Evolutionary conservation across 2,888 invertebrate genomes (phyloP).

Genomic region (Euplagia quadripunctaria): DNA sequence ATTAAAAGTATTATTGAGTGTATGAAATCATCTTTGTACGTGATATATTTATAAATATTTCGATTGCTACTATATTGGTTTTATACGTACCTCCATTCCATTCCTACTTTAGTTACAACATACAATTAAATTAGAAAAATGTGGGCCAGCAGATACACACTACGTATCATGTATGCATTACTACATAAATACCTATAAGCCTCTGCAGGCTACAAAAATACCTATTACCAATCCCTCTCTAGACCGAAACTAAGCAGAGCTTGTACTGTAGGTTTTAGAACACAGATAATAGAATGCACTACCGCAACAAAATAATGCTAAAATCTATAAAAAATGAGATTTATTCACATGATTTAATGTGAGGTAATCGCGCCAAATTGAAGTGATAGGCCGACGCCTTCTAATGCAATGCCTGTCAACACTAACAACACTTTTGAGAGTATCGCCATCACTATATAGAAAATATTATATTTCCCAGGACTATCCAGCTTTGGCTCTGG

Average conservation of each 20-base stretch:
- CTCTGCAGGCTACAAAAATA: slow-evolving; percentile 10
- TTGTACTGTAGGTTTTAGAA: too few relatives aligned
- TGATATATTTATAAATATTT: slow-evolving; percentile 29
- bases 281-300: too few relatives aligned
- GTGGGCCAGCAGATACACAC: slow-evolving; percentile 37
- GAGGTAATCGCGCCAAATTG: not conserved
- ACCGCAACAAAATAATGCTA: too few relatives aligned
- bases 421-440: too few relatives aligned
- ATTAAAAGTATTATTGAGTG: not conserved
- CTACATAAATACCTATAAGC: slow-evolving; percentile 15
- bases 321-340: too few relatives aligned
- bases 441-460: too few relatives aligned
- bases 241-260: too few relatives aligned
- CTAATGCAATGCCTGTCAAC: too few relatives aligned
- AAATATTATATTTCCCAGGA: too few relatives aligned
- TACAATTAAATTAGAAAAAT: slow-evolving; percentile 54
- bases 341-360: not conserved
- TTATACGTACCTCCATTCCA: slow-evolving; percentile 45
- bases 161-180: slow-evolving; percentile 29
- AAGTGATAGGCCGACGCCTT: too few relatives aligned
- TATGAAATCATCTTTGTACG: slow-evolving; percentile 5
- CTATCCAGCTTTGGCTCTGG: too few relatives aligned
- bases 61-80: slow-evolving; percentile 47
- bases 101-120: slow-evolving; percentile 61
- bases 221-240: too few relatives aligned